Base-by-base conservation (phyloP, 2,888 invertebrate genomes). In the Drosophila mulleri region DNA sequence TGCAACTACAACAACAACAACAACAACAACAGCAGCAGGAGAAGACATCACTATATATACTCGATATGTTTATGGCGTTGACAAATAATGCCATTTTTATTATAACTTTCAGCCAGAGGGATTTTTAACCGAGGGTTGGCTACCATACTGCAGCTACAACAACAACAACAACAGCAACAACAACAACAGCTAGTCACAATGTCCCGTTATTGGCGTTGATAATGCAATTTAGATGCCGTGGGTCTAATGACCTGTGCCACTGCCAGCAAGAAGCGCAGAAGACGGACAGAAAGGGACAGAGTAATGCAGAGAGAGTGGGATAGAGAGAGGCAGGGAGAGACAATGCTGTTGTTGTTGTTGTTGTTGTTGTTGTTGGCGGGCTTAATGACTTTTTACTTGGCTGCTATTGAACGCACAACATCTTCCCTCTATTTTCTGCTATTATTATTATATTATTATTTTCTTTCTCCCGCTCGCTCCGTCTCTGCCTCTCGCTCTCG, bases 81-180 rank as follows among this genome's bases (percentile, higher is more conserved):
- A 87, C 89, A 87, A 87, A 87, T 87, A 89, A 88, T 85, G 80
- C 68, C 71, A 75, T 80, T 88, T 89, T 81, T 78, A 88, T 85
- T 78, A 88, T 85, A 73, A 80, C 62, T 63, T 32, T 32, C 45
- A 53, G 53, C 41, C 59, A 48, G 47, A 50, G 45, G 58, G 61
- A 54, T 18, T 54, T 23, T 23, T 18, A n/a, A 7, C 44, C 37
- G n/a, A 41, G 48, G 53, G 71, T 37, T 37, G 75, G 68, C 60
- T 58, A 60, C 72, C 26, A 48, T 42, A 44, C 50, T 59, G 70
- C 44, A 70, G 20, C 45, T 3, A 45, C 56, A 20, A 14, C 41
- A 45, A 32, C 45, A 29, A 48, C 50, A 61, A 44, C 60, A n/a
- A n/a, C n/a, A n/a, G n/a, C n/a, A 61, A 35, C 42, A 29, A 48